Conservation (phyloP, 2,797 vertebrate species). For the Myotis vivesi region DNA sequence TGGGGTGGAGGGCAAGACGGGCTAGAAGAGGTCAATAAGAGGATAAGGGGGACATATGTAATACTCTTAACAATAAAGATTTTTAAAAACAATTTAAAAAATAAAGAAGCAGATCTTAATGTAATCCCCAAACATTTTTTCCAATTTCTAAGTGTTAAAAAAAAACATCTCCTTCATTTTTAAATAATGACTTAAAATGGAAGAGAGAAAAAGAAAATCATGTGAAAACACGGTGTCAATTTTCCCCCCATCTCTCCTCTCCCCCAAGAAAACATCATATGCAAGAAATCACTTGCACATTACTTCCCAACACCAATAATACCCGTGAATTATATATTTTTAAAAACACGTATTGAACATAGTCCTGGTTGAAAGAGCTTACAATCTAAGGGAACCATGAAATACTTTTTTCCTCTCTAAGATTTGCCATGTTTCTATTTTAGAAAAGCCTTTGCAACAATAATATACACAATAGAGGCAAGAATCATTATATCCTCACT, state of each 20-base stretch:
- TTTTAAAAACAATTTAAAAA: not conserved
- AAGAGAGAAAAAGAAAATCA: not conserved
- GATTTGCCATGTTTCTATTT: conserved; percentile 69
- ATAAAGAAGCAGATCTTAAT: not conserved
- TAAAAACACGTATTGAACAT: conserved; percentile 55
- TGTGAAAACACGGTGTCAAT: conserved; percentile 20
- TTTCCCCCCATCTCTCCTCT: not conserved
- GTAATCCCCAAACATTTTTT: not conserved
- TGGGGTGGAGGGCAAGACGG: too few species aligned
- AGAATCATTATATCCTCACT: conserved; percentile 65
- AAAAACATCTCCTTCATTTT: conserved; percentile 24
- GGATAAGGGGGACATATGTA: too few species aligned
- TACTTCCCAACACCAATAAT: conserved; percentile 38
- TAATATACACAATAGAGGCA: conserved; percentile 65
- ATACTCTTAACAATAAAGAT: too few species aligned
- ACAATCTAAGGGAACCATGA: conserved; percentile 41
- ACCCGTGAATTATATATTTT: conserved; percentile 37
- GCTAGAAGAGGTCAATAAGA: too few species aligned
- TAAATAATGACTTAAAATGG: conserved; percentile 42
- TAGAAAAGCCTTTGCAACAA: conserved; percentile 64
- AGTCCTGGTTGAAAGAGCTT: conserved; percentile 52
- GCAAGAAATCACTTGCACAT: conserved; percentile 25
- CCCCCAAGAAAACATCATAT: not conserved
- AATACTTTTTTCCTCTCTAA: conserved; percentile 48
- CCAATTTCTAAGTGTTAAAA: conserved; percentile 36